A percentile compares a stretch with the other conserved stretches of the same genome.
phyloP scores from a whole-genome alignment of 2,797 vertebrate genomes.

The Parotocinclus haroldoi region DNA sequence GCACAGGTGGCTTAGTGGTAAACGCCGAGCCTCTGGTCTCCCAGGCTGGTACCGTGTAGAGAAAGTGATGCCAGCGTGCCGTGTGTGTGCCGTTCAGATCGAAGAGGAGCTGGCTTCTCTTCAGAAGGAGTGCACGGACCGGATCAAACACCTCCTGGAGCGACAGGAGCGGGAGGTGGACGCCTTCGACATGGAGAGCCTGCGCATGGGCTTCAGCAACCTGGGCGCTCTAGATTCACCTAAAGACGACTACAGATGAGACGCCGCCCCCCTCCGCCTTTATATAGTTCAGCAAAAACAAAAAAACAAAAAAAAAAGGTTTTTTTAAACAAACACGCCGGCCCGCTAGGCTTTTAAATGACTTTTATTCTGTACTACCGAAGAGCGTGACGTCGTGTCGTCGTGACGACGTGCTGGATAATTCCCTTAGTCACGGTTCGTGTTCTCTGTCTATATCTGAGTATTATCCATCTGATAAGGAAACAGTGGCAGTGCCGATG shows the following conservation, averaged over 20 bases:
- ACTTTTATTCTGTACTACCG: conserved; percentile 75
- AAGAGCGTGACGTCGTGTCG: conserved; percentile 58
- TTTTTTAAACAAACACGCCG: no score
- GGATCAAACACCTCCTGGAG: conserved; percentile 92
- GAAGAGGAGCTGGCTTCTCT: conserved; percentile 97
- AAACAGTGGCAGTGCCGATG: conserved; percentile 78
- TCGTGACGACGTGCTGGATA: conserved; percentile 77
- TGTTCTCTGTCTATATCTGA: conserved; percentile 54
- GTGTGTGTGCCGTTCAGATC: conserved; percentile 69
- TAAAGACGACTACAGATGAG: conserved; percentile 99
- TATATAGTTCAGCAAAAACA: conserved; percentile 6
- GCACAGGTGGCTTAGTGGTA: no score
- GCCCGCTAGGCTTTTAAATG: conserved; percentile 36
- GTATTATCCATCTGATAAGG: conserved; percentile 47
- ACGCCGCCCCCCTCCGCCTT: conserved; percentile 41
- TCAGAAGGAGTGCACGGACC: conserved; percentile 96
- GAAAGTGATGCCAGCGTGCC: no score
- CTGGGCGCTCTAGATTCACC: conserved; percentile 90
- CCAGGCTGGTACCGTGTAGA: no score
- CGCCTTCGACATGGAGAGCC: conserved; percentile 94
- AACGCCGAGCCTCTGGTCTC: no score
- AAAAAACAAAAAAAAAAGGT: no score
- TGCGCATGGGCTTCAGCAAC: conserved; percentile 92
- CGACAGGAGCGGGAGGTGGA: conserved; percentile 94
- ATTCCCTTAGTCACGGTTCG: conserved; percentile 71